These are phyloP conservation scores for Lasioglossum malachurum DNA, from an alignment of 2,888 invertebrate species.

Conservation along the genomic window DNA sequence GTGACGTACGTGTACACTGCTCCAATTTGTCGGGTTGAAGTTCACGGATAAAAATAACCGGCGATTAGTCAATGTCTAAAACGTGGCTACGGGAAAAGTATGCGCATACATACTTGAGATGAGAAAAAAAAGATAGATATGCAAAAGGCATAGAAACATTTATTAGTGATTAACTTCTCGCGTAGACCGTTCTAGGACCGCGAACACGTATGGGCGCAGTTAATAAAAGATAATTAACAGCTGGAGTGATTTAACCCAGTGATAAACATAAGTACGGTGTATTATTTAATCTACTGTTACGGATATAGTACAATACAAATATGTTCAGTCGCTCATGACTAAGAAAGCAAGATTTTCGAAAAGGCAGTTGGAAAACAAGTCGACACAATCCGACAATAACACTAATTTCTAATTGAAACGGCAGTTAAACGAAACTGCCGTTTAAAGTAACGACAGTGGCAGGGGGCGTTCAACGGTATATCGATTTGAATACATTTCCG, in stretches of 20 bases:
- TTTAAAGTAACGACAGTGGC: background rate
- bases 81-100: background rate
- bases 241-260: background rate
- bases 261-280: background rate
- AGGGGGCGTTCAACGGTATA: background rate
- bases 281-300: background rate
- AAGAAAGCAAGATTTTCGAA: no score
- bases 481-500: background rate
- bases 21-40: conserved; percentile 10
- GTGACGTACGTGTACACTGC: background rate
- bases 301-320: background rate
- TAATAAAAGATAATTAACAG: background rate
- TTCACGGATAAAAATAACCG: background rate
- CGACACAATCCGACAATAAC: background rate
- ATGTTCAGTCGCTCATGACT: background rate
- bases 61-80: background rate
- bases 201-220: background rate
- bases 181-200: background rate
- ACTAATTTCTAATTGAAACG: background rate
- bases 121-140: background rate
- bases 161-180: background rate
- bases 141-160: background rate
- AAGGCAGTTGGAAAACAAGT: background rate
- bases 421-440: background rate
- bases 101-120: background rate